Base-by-base conservation (phyloP, 2,113 vertebrate genomes). In the Suricata suricatta region DNA sequence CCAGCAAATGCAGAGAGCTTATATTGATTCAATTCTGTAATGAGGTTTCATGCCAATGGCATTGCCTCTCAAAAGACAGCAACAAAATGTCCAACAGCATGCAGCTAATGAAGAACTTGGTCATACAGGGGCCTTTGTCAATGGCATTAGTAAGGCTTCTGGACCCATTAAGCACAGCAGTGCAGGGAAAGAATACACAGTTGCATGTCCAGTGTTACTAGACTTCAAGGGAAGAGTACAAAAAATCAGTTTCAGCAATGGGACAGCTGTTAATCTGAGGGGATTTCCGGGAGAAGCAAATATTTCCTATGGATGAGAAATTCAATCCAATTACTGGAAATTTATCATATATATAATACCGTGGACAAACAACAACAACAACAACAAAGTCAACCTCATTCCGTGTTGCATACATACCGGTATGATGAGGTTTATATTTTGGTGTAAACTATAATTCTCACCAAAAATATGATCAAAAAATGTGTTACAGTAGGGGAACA, bases 11-110 rank as follows among this genome's bases (percentile, higher is more conserved):
- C 15, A 94, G 63, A 88, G 44, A 91, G 71, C 54, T 71, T 81
- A 19, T 97, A 96, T 95, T 96, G 97, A 97, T 97, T 95, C 68
- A 35, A 31, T 96, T 95, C 90, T 95, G 7, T 50, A 74, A 41
- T 71, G 47, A 96, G 23, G 29, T 86, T 97, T 97, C 77, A 90
- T 0, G 9, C 77, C 14, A 74, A 86, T 85, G 44, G 12, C 31
- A 85, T 31, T 50, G 8, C 11, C 33, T 97, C 41, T 93, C 41
- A 79, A 90, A 41, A 96, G 74, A 72, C 44, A 92, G 86, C 71
- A 76, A 93, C 44, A 95, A 77, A 90, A 90, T 52, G 60, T 47
- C 72, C 83, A 85, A 41, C 33, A 90, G 47, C 17, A 71, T 50
- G 57, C 50, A 90, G 27, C 52, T 98, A 96, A 96, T 74, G 68